Base-by-base conservation (phyloP, 2,797 vertebrate genomes). In the Gymnoscopelus braueri region DNA sequence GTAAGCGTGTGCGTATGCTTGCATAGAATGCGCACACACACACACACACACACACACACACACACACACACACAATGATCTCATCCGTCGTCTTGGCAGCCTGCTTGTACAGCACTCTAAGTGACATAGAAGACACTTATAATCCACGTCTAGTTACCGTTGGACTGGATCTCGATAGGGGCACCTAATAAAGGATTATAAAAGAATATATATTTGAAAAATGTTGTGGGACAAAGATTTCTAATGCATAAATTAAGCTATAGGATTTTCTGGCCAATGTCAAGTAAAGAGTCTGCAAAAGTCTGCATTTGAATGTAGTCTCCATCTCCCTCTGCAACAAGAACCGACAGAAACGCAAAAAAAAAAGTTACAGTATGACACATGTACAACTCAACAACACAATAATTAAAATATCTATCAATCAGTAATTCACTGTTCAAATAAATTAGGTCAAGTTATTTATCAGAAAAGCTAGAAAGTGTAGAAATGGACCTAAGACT, bases 111-210 rank as follows among this genome's bases (percentile, higher is more conserved):
- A 76, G 63, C 19, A 51, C 59, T 26, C 32, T 50, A 24, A 72
- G 59, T 52, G 54, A 70, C 71, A 65, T 32, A 48, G 52, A 5
- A 39, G 70, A 56, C 65, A 57, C 59, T 50, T 57, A 63, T 72
- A 86, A 85, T 87, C 72, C 32, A 13, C 14, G 5, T 48, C 47
- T 32, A 24, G 10, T 47, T 60, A 0, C 12, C 62, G 78, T 72
- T 50, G 69, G 74, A 74, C 77, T 63, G 70, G 2, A 63, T 10
- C 39, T 44, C 2, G 39, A 44, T 44, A 9, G 39, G 39, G 39
- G 39, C 39, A 44, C 39, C 39, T 44, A 44, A 44, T 44, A 35
- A 19, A 35, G 32, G 32, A 35, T 35, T 35, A 35, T 35, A 35
- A 35, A 35, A 35, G 5, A 35, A 10, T 44, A 44, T 44, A 8